Evolutionary conservation across 1,140 invertebrate species (phyloP).

Genomic region (Drosophila ogumai): DNA sequence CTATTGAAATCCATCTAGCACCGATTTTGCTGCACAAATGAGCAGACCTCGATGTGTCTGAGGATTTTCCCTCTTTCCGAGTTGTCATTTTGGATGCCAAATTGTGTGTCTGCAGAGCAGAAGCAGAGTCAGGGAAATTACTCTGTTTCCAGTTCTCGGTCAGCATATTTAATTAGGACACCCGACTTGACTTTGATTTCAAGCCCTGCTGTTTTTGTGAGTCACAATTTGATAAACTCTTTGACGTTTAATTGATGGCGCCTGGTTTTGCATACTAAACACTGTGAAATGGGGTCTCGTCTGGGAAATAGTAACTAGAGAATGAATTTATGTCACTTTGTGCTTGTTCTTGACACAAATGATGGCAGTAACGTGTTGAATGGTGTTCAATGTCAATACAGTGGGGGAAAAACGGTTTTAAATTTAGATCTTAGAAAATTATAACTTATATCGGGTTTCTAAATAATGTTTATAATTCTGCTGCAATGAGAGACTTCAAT

Average conservation of each 20-base stretch:
- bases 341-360: slow-evolving; percentile 10
- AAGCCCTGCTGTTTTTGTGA: slow-evolving; percentile 10
- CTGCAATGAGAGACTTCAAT: not conserved
- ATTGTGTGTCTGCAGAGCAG: slow-evolving; percentile 1
- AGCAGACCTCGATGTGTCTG: slow-evolving; percentile 35
- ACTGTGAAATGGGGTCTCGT: slow-evolving; percentile 2
- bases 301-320: not conserved
- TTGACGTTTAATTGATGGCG: slow-evolving; percentile 30
- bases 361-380: slow-evolving; percentile 2
- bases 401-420: too few species aligned
- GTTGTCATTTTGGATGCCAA: slow-evolving; percentile 35
- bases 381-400: not conserved
- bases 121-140: slow-evolving; percentile 4
- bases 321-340: slow-evolving; percentile 9
- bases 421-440: not conserved
- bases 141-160: slow-evolving; percentile 12
- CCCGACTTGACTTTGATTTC: slow-evolving; percentile 26
- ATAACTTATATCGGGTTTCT: too few species aligned
- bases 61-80: not conserved
- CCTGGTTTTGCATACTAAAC: slow-evolving; percentile 31
- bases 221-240: slow-evolving; percentile 32
- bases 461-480: not conserved
- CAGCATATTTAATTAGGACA: slow-evolving; percentile 49
- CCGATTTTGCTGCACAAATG: slow-evolving; percentile 47
- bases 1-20: slow-evolving; percentile 31